Evolutionary conservation across 2,797 vertebrate species (phyloP), one percentile per base, ranked within the genome.

Genomic region (Peromyscus attwateri): DNA sequence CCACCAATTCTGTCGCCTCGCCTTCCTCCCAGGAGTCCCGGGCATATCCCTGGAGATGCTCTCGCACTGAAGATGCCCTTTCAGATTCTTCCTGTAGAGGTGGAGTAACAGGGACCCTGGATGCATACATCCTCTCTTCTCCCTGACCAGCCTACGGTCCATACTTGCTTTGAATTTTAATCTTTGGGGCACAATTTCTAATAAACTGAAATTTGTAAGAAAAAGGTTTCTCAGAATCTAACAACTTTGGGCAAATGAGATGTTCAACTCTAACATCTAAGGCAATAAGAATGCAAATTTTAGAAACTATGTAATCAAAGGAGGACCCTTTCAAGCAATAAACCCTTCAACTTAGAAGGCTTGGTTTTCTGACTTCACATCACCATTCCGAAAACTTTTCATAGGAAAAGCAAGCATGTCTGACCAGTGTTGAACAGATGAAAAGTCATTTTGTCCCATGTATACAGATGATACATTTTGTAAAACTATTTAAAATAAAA

Each of bases 211-310:
- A 95, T 95, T 87, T 87, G 21, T 77, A 94, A 92, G n/a, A 64
- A 97, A 94, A 95, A 76, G 3, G n/a, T 93, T 95, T 94, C 83
- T 91, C 79, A 89, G 49, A 80, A 70, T 87, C 52, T 92, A 94
- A 95, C 37, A 94, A 77, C 57, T 93, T 85, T 68, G 71, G 76
- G 60, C 34, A 97, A 83, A 98, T 49, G 87, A 98, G 95, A 88
- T 92, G 43, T 49, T 92, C 89, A 57, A 43, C 37, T 64, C 5
- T 84, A 94, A 60, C 77, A 97, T 75, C 49, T 46, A 76, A 96
- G 85, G 37, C n/a, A 91, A 66, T 92, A 91, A 84, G 94, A 94
- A 82, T 89, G 64, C 71, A 97, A 96, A 96, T 92, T 93, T 96
- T 87, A 93, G 95, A 93, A 92, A 31, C 49, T 37, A 9, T 93